Conservation (phyloP, 1,140 invertebrate species). For the Drosophila trapezifrons region DNA sequence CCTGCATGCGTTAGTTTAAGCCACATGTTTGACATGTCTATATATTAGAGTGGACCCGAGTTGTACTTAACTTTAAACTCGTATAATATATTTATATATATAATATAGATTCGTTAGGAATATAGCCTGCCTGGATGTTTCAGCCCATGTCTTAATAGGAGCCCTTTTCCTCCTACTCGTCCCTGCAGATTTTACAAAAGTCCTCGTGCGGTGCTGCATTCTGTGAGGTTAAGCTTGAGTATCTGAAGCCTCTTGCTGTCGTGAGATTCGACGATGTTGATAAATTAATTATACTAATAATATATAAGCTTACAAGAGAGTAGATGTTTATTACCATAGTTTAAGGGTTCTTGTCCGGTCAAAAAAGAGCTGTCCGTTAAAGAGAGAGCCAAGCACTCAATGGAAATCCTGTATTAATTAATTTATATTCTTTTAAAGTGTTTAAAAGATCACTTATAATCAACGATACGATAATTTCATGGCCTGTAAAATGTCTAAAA, state of each 20-base stretch:
- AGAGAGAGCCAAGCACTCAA: no score
- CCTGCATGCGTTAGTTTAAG: not conserved
- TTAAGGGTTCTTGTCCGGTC: not conserved
- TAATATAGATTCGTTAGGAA: no score
- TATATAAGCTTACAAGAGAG: not conserved
- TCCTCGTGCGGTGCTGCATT: not conserved
- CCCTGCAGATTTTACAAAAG: not conserved
- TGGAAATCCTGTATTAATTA: no score
- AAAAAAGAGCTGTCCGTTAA: no score
- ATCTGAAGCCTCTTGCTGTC: not conserved
- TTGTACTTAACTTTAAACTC: not conserved
- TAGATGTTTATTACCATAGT: not conserved
- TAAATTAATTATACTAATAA: not conserved
- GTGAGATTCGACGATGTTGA: no score
- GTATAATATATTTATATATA: not conserved
- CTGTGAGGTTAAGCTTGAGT: not conserved
- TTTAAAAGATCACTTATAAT: no score
- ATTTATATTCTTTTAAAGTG: no score
- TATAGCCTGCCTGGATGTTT: no score
- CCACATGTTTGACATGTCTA: slow-evolving; percentile 9
- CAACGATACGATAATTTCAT: not conserved
- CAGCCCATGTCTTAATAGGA: not conserved
- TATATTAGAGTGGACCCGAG: not conserved
- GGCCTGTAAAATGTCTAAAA: not conserved
- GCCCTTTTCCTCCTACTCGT: not conserved